Conservation (phyloP, 2,113 vertebrate species). For the Coreoperca whiteheadi region DNA sequence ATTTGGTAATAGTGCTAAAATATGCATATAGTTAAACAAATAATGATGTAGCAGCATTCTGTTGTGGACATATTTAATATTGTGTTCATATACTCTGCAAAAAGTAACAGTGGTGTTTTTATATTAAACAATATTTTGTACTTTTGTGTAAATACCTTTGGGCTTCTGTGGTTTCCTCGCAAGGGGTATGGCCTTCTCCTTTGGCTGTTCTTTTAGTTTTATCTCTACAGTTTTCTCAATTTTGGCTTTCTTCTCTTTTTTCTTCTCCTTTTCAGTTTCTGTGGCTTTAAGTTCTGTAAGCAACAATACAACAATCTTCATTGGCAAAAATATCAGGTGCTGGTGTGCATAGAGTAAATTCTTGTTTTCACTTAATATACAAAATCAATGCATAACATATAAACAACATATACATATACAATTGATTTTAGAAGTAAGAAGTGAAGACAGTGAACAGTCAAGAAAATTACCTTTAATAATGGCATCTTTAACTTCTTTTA, state of each 20-base stretch:
- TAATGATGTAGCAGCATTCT: neutral
- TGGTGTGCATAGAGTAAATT: neutral
- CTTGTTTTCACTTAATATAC: neutral
- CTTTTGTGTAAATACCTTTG: slow-evolving; percentile 53
- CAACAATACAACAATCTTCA: slow-evolving; percentile 25
- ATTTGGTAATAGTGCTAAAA: neutral
- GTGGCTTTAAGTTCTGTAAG: slow-evolving; percentile 66
- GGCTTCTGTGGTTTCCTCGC: slow-evolving; percentile 27
- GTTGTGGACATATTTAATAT: neutral
- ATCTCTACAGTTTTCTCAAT: slow-evolving; percentile 18
- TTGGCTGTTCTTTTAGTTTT: slow-evolving; percentile 41
- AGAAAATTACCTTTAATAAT: slow-evolving; percentile 70
- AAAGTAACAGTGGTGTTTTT: neutral
- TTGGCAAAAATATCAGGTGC: neutral
- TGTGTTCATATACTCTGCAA: neutral
- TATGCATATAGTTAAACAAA: neutral
- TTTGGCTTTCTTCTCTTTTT: slow-evolving; percentile 36
- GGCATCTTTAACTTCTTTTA: slow-evolving; percentile 62
- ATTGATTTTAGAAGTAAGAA: neutral
- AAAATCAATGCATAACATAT: neutral
- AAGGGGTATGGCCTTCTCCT: slow-evolving; percentile 11
- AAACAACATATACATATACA: neutral
- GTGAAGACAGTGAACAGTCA: neutral
- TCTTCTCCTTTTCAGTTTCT: slow-evolving; percentile 29
- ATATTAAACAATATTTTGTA: neutral